A percentile compares a stretch with the other conserved stretches of the same genome.
Conservation (phyloP, 2,113 vertebrate species). For the Odocoileus virginianus region DNA sequence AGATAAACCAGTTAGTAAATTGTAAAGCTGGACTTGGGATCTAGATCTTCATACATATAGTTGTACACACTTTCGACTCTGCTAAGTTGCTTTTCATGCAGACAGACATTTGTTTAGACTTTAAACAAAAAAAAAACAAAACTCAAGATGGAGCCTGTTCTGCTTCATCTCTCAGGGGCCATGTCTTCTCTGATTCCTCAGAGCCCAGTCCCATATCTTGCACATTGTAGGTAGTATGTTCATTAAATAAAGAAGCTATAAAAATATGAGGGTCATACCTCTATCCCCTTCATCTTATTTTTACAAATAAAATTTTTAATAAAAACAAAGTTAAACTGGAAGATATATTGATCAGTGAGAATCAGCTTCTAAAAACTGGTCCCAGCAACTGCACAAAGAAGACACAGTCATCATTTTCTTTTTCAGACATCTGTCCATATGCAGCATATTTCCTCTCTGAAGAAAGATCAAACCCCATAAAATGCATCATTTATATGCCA, state of each 20-base stretch:
- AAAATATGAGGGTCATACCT: not conserved
- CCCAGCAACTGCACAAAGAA: not conserved
- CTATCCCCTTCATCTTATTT: not conserved
- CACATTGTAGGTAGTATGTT: not conserved
- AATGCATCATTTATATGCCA: conserved; percentile 93
- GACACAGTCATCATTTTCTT: not conserved
- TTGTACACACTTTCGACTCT: not conserved
- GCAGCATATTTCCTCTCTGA: conserved; percentile 84
- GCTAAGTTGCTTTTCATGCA: not conserved
- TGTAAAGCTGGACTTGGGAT: not conserved
- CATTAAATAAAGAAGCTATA: not conserved
- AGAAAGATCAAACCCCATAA: conserved; percentile 92
- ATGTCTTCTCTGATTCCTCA: not conserved
- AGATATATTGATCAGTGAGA: not conserved
- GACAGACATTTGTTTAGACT: not conserved
- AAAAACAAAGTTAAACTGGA: not conserved
- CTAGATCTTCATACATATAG: not conserved
- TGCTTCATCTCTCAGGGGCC: not conserved
- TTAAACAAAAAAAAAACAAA: not conserved
- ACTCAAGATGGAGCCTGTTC: not conserved
- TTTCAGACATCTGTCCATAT: conserved; percentile 80
- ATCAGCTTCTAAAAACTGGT: conserved; percentile 46
- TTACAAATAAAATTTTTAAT: not conserved
- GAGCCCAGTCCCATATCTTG: not conserved
- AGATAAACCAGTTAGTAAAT: not conserved